Evolutionary conservation across 2,797 vertebrate species (phyloP), one percentile per base, ranked within the genome.

Genomic region (Mycteria americana): DNA sequence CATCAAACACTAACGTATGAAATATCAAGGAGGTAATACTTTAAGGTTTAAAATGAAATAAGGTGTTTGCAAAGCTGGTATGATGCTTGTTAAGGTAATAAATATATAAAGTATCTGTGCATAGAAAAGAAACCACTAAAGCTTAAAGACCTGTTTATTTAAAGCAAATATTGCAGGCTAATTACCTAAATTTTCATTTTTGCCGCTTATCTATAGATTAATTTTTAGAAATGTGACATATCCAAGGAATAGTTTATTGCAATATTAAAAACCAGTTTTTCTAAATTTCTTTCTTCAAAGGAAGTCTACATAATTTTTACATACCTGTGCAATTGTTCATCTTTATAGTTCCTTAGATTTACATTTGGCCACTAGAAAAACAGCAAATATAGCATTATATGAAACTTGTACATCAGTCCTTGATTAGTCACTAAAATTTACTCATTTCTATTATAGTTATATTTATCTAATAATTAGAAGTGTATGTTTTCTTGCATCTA

Each of bases 271-370:
- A 1, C 0, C 4, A 27, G 1, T 41, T 83, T 80, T 88, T 63
- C 31, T 12, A 56, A 59, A 53, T 74, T 31, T 21, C 4, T 75
- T 54, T 86, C n/a, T 65, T 46, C 25, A 83, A 35, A 90, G 24
- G 8, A 94, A 43, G 11, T 51, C 45, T 76, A 54, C 6, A 4
- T 50, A 19, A 89, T 78, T 89, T 92, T 88, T 96, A 97, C 98
- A 91, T 98, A 99, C 99, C 98, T 99, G 98, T 99, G 99, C 96
- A 99, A 99, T n/a, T 99, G 99, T 96, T 99, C 99, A 97, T 99
- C 99, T 98, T 99, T 99, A 98, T 99, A 99, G 98, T 99, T 99
- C 97, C 99, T 99, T 92, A 99, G 98, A 97, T 99, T 99, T 97
- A 99, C 98, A 97, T 99, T 99, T 98, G 99, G 99, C 99, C 99